Evolutionary conservation across 2,113 vertebrate genomes (phyloP), one percentile per base, ranked within the genome.

Genomic region (Ictalurus furcatus): DNA sequence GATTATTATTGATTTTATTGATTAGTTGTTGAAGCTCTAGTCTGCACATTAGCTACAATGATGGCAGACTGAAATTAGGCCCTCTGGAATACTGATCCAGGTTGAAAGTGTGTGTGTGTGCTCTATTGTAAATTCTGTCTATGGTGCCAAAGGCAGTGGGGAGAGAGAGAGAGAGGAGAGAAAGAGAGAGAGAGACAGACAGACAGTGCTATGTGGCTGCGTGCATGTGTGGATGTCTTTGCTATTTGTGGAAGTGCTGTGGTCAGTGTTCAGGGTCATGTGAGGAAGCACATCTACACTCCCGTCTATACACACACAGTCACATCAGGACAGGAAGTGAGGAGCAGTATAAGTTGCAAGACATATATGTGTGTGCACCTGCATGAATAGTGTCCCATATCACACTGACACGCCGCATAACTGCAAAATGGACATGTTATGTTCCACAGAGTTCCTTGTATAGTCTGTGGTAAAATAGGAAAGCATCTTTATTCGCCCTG

Each of bases 221-320:
- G 48, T 56, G 78, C 40, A 40, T 40, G 19, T 63, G 58, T 76
- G 83, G 71, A 21, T 80, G 19, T 65, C 21, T 67, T 44, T 80
- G 80, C 91, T 92, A 92, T 90, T 90, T 90, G 86, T 86, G 54
- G 82, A 88, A 89, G 67, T 86, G 90, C 89, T 91, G 84, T 59
- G 54, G 85, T 90, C 86, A 86, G 78, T 82, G 81, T 37, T 63
- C 84, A n/a, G 1, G 82, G 88, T 85, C 69, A 85, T 86, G 87
- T 88, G 76, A 89, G 88, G 34, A 84, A 40, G 48, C 87, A 28
- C 44, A 79, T 61, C 65, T 48, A 48, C 54, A 82, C 79, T 69
- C 87, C 73, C 54, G 21, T 37, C 16, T 40, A 40, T 44, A 61
- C 34, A 84, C 58, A 84, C 58, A 59, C 56, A 59, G 56, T 40